A percentile compares a stretch with the other conserved stretches of the same genome.
phyloP scores from a whole-genome alignment of 2,888 invertebrate genomes.

The Coecobrya sp. region DNA sequence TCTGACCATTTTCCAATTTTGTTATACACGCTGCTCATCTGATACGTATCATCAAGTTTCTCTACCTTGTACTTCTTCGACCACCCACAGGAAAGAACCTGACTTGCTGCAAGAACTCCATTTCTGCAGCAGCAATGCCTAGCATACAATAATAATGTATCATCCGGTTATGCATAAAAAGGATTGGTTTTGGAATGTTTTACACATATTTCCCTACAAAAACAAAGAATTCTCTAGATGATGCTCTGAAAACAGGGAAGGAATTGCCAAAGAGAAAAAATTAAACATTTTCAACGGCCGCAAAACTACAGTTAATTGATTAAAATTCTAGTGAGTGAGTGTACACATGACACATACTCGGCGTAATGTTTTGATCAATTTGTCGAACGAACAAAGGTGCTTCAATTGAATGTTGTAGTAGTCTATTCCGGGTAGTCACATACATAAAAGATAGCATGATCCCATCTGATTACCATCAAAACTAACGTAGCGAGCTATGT shows the following conservation, averaged over 20 bases:
- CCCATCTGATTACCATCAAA: neutral
- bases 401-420: neutral
- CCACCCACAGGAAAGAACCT: neutral
- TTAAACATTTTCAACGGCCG: no score
- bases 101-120: neutral
- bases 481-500: neutral
- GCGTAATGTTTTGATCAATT: neutral
- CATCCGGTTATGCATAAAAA: neutral
- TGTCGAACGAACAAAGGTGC: neutral
- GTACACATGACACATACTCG: no score
- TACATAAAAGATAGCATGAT: constrained; percentile 11
- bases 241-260: no score
- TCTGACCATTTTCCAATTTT: constrained; percentile 47
- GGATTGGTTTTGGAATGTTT: neutral
- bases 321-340: no score
- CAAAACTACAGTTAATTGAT: no score
- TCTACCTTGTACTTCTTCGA: neutral
- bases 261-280: no score
- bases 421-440: neutral
- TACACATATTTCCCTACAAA: no score
- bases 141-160: neutral
- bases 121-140: neutral
- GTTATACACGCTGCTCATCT: neutral
- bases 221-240: no score
- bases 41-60: neutral